Evolutionary conservation across 1,140 invertebrate genomes (phyloP).

Genomic region (Piezodorus guildinii): DNA sequence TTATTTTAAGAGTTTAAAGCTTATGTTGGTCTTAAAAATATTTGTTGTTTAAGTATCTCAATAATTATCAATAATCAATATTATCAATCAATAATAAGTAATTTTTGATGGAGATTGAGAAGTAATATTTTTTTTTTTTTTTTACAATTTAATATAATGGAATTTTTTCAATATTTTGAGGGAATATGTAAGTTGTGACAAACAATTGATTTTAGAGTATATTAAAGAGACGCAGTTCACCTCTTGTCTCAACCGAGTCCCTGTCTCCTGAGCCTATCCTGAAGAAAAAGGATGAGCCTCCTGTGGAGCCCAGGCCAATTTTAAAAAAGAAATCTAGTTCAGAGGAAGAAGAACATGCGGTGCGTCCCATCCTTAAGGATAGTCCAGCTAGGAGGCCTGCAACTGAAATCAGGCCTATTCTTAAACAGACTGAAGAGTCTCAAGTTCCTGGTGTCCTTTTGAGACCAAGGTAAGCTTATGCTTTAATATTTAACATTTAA

Average conservation of each 20-base stretch:
- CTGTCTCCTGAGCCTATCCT: constrained; percentile 48
- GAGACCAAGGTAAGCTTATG: constrained; percentile 15
- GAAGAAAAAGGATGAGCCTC: constrained; percentile 52
- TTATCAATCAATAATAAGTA: too few relatives aligned
- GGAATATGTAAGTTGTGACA: too few relatives aligned
- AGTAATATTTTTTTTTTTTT: too few relatives aligned
- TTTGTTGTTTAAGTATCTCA: too few relatives aligned
- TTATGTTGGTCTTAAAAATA: too few relatives aligned
- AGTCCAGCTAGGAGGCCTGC: constrained; percentile 5
- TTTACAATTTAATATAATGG: too few relatives aligned
- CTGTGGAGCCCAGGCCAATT: constrained; percentile 60
- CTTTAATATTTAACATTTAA: too few relatives aligned
- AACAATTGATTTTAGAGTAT: background rate
- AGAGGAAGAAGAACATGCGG: constrained; percentile 59
- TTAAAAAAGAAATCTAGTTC: constrained; percentile 71
- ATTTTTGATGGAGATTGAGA: too few relatives aligned
- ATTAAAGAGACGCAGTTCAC: background rate
- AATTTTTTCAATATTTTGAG: too few relatives aligned
- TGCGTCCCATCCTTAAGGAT: constrained; percentile 66
- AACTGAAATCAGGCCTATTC: constrained; percentile 20
- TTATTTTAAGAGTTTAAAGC: too few relatives aligned
- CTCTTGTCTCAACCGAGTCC: background rate
- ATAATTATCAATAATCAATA: too few relatives aligned
- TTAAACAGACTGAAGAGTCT: constrained; percentile 20
- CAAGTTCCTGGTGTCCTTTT: constrained; percentile 5